Base-by-base conservation (phyloP, 2,113 vertebrate genomes). In the Cephalopholis sonnerati region DNA sequence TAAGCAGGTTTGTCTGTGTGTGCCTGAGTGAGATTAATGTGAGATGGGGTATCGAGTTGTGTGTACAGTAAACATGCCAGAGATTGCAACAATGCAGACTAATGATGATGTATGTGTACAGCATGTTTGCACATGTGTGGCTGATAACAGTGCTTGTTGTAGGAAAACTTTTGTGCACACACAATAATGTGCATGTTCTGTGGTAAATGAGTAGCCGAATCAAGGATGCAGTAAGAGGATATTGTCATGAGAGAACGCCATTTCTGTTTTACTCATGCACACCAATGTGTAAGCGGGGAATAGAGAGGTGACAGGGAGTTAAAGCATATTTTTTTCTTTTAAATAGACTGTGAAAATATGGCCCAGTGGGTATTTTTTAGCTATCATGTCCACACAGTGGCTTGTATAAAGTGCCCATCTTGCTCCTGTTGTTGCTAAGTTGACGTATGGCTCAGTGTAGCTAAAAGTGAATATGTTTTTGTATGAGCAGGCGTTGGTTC, bases 131-230 rank as follows among this genome's bases (percentile, higher is more conserved):
- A 50, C 66, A 27, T 70, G 66, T 83, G 59, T 54, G 67, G 66
- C 75, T 80, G 87, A 84, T 84, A 87, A 72, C 76, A 44, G 74
- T 76, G 74, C 75, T 74, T 84, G 25, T 58, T 78, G 72, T 29
- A 41, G 67, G 54, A 70, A 41, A 62, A 59, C 68, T 17, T 57
- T 53, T 61, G 29, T 74, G 39, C 54, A 57, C 72, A 77, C 62
- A 50, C n/a, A 39, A 8, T 59, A 57, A 67, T 58, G 81, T 63
- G 51, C 67, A 55, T 54, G 53, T 17, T 77, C 68, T 65, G 65
- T 77, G 66, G 79, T 79, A 78, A 91, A 90, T 91, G 79, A 92
- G 81, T 85, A 82, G 74, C 87, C 55, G 63, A 84, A 70, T 87
- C 61, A 80, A 81, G 62, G 80, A 66, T 6, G 15, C 27, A 9